Conservation (phyloP, 2,797 vertebrate genomes). For the Megaceryle alcyon region DNA sequence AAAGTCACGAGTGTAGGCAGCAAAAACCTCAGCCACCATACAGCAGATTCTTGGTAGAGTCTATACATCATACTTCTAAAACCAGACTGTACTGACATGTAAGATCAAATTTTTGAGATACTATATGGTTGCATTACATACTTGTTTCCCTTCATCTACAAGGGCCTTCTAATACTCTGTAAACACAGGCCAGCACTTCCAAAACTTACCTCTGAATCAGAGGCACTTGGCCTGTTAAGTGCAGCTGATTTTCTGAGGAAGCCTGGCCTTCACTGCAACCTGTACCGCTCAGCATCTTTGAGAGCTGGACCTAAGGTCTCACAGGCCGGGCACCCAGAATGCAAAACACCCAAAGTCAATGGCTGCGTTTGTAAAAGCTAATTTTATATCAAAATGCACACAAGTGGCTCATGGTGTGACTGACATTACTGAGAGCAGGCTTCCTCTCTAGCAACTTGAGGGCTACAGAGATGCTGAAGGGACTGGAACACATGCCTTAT, state of each 20-base stretch:
- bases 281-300: rapidly evolving
- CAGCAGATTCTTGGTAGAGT: not conserved
- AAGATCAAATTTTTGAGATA: not conserved
- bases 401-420: not conserved
- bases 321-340: not conserved
- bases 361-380: not conserved
- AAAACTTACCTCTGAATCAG: not conserved
- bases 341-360: not conserved
- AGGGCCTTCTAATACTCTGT: not conserved
- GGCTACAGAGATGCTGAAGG: no score
- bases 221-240: not conserved
- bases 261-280: not conserved
- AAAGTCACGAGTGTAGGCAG: not conserved
- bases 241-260: rapidly evolving
- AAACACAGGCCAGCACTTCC: not conserved
- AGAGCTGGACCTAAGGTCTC: not conserved
- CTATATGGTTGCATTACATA: rapidly evolving
- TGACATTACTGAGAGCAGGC: not conserved
- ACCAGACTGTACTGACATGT: not conserved
- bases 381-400: not conserved
- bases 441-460: not conserved
- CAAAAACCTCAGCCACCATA: not conserved
- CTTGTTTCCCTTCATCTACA: not conserved
- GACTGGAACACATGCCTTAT: no score
- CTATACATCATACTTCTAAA: not conserved